Conservation (phyloP, 1,140 invertebrate genomes). For the Brachionus angularis region DNA sequence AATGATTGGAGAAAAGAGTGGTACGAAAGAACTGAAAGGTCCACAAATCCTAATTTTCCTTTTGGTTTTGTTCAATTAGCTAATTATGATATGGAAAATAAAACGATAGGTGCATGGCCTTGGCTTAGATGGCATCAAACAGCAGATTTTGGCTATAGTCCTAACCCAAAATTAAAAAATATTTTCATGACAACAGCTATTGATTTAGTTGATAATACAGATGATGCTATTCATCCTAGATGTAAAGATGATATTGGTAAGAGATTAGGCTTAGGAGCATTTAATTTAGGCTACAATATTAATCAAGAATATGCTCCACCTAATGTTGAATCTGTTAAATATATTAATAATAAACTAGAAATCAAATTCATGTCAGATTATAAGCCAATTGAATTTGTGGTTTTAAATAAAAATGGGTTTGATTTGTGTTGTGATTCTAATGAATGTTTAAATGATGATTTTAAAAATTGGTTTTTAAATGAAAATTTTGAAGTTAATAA, state of each 20-base stretch:
- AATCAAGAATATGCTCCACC: neutral
- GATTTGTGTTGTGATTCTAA: constrained; percentile 2
- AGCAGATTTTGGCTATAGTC: constrained; percentile 49
- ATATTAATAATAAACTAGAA: neutral
- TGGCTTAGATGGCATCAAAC: constrained; percentile 52
- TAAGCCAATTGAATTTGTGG: neutral
- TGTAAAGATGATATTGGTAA: neutral
- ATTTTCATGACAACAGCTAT: constrained; percentile 54
- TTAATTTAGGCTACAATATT: neutral
- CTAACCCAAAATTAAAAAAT: constrained; percentile 49
- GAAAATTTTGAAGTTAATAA: neutral
- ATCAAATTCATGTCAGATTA: neutral
- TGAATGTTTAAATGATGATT: neutral
- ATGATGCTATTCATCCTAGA: neutral
- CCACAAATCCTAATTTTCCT: constrained; percentile 49
- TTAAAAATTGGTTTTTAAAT: neutral
- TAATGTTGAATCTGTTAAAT: neutral
- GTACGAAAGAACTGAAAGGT: constrained; percentile 39
- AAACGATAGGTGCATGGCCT: constrained; percentile 45
- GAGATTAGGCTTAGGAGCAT: neutral
- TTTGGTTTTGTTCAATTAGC: constrained; percentile 55
- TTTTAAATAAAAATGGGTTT: neutral
- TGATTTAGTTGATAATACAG: constrained; percentile 48
- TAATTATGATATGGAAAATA: neutral
- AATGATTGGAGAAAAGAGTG: constrained; percentile 50